Evolutionary conservation across 1,140 invertebrate species (phyloP).

Genomic region (Pemphigus obesinymphae): DNA sequence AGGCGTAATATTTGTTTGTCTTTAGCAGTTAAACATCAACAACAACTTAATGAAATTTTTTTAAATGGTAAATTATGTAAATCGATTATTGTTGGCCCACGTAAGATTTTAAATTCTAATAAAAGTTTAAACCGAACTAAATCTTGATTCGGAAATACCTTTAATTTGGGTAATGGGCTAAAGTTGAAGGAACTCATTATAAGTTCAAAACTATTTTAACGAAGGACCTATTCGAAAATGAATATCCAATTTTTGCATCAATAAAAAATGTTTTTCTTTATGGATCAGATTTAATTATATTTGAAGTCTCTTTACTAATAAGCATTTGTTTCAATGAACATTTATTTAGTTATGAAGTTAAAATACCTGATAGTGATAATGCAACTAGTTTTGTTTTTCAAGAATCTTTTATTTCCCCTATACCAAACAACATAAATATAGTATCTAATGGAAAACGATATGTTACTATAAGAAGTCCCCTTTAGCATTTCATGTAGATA

Average conservation of each 20-base stretch:
- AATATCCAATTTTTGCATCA: background rate
- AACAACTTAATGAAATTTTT: background rate
- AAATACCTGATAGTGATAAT: background rate
- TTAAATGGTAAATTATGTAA: background rate
- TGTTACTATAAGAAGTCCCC: background rate
- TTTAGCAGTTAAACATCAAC: background rate
- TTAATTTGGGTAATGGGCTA: background rate
- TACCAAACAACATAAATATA: background rate
- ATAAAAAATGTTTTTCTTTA: background rate
- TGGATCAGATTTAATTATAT: background rate
- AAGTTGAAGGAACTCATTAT: background rate
- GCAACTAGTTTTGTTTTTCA: background rate
- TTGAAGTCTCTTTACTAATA: background rate
- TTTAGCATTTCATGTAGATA: no score
- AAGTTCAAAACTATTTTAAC: background rate
- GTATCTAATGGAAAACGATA: background rate
- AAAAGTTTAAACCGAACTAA: background rate
- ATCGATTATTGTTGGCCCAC: background rate
- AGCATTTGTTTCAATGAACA: background rate
- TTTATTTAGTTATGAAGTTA: background rate
- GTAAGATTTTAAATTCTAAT: background rate
- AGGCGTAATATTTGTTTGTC: background rate
- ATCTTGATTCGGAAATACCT: background rate
- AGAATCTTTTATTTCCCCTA: background rate
- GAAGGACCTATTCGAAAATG: background rate